Conservation (phyloP, 2,888 invertebrate genomes). For the Cyrtodaria siliqua region DNA sequence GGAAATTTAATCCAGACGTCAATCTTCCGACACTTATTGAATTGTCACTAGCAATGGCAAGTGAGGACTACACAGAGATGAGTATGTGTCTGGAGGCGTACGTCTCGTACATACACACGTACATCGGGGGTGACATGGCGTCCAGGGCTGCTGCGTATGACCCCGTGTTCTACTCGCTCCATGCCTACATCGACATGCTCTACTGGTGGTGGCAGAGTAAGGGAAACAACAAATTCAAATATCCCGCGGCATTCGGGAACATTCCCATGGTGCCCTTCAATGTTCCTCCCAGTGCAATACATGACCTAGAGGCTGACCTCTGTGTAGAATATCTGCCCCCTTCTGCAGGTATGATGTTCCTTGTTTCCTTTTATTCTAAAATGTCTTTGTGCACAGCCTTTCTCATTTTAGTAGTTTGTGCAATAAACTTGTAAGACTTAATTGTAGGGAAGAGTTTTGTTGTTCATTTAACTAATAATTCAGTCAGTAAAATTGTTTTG, state of each 20-base stretch:
- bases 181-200: slow-evolving; percentile 80
- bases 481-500: too few species aligned
- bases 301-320: slow-evolving; percentile 75
- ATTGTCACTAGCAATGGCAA: slow-evolving; percentile 75
- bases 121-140: slow-evolving; percentile 82
- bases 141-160: slow-evolving; percentile 78
- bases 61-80: slow-evolving; percentile 79
- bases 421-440: too few species aligned
- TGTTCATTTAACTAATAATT: too few species aligned
- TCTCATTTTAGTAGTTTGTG: too few species aligned
- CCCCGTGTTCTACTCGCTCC: slow-evolving; percentile 79
- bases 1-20: slow-evolving; percentile 80
- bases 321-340: slow-evolving; percentile 78
- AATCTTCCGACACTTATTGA: slow-evolving; percentile 79
- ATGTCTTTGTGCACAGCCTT: too few species aligned
- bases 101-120: slow-evolving; percentile 78
- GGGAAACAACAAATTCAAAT: slow-evolving; percentile 76
- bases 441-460: too few species aligned
- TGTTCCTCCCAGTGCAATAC: slow-evolving; percentile 74
- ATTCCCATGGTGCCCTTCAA: slow-evolving; percentile 82
- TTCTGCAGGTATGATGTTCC: slow-evolving; percentile 75
- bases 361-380: too few species aligned
- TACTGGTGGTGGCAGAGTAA: slow-evolving; percentile 82
- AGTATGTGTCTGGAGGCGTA: slow-evolving; percentile 78
- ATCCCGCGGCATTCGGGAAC: slow-evolving; percentile 78